Percentiles rank a stretch among this genome's conserved stretches.
These are phyloP conservation scores for Rhynchotus rufescens DNA, from an alignment of 2,797 vertebrate genomes.

Conservation along the genomic window DNA sequence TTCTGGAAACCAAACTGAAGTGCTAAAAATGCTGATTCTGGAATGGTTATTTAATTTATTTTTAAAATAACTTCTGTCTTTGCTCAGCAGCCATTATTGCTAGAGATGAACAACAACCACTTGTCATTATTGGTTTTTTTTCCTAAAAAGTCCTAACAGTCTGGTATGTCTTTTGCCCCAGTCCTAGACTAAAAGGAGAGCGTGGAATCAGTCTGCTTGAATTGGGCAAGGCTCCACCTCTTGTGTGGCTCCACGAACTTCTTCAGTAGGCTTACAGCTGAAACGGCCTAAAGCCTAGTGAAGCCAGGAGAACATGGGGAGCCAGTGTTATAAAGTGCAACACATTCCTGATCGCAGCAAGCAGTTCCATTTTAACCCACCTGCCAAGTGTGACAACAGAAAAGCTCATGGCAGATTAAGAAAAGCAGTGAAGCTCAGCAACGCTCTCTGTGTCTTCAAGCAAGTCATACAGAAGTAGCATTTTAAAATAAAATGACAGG, in stretches of 20 bases:
- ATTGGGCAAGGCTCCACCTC: not conserved
- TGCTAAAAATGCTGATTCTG: not conserved
- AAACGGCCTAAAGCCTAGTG: not conserved
- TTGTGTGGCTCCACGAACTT: not conserved
- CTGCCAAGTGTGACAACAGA: not conserved
- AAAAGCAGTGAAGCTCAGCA: not conserved
- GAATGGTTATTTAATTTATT: not conserved
- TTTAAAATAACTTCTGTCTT: not conserved
- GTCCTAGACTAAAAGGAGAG: not conserved
- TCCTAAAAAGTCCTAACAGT: not conserved
- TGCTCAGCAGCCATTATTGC: not conserved
- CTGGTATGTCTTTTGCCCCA: not conserved
- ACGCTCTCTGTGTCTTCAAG: not conserved
- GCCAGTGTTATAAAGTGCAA: not conserved
- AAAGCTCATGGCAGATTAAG: not conserved
- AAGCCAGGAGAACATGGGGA: not conserved
- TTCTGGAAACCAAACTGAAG: not conserved
- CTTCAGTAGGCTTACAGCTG: not conserved
- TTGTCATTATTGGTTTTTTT: not conserved
- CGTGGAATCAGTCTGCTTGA: not conserved
- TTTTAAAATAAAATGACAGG: not conserved
- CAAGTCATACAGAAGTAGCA: not conserved
- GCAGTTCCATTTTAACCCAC: not conserved
- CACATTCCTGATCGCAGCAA: not conserved
- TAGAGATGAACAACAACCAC: not conserved